Evolutionary conservation across 2,797 vertebrate species (phyloP).

Genomic region (Monodelphis domestica): DNA sequence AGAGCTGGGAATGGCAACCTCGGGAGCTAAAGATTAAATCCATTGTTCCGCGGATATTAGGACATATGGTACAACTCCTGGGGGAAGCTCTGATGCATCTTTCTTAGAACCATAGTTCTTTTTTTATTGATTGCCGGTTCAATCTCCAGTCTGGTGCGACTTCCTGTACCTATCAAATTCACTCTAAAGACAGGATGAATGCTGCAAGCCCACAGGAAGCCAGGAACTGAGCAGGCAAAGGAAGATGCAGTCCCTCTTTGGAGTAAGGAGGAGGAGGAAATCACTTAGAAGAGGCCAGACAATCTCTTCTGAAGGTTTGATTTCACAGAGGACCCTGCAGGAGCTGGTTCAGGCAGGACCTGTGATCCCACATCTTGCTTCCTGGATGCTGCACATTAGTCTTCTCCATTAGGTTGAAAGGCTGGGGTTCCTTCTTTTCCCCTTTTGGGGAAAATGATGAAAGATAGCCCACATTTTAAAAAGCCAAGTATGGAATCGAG

Average conservation of each 20-base stretch:
- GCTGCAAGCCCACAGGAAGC: slow-evolving; percentile 70
- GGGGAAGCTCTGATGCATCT: slow-evolving; percentile 71
- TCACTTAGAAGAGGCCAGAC: neutral
- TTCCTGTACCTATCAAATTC: slow-evolving; percentile 79
- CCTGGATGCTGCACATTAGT: neutral
- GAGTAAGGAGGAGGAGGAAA: slow-evolving; percentile 33
- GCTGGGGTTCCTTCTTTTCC: neutral
- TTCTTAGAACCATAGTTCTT: slow-evolving; percentile 74
- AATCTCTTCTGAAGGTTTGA: slow-evolving; percentile 31
- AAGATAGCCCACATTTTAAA: neutral
- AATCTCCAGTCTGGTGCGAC: slow-evolving; percentile 72
- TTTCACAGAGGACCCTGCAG: neutral
- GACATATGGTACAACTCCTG: slow-evolving; percentile 65
- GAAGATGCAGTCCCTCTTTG: slow-evolving; percentile 55
- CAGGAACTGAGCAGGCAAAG: slow-evolving; percentile 57
- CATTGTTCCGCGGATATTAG: slow-evolving; percentile 64
- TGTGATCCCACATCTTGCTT: neutral
- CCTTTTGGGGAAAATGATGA: neutral
- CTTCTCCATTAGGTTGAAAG: neutral
- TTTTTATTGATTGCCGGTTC: slow-evolving; percentile 78
- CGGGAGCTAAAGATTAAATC: slow-evolving; percentile 49
- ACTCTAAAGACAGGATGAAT: slow-evolving; percentile 73
- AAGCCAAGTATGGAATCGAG: neutral
- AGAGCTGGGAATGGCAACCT: slow-evolving; percentile 39
- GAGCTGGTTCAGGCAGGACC: neutral